Evolutionary conservation across 2,113 vertebrate genomes (phyloP).

Genomic region (Oncorhynchus keta): DNA sequence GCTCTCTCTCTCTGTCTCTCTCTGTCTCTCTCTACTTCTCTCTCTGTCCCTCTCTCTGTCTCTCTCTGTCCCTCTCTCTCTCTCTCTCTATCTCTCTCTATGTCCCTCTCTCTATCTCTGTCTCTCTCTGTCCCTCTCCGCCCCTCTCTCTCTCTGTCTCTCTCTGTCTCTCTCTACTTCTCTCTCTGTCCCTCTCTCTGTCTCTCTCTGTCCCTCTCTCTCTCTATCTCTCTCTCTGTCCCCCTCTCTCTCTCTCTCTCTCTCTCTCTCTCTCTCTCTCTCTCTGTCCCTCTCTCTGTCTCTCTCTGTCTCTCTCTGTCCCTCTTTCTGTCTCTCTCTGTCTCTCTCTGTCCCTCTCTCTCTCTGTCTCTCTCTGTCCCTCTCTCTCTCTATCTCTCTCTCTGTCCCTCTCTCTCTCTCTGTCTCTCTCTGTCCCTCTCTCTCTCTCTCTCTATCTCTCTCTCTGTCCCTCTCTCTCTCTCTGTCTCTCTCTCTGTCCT

Average conservation of each 20-base stretch:
- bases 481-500: constrained; percentile 25
- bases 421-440: not conserved
- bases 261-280: constrained; percentile 25
- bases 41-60: constrained; percentile 26
- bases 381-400: constrained; percentile 10
- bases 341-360: too few relatives aligned
- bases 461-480: constrained; percentile 18
- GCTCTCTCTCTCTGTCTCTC: too few relatives aligned
- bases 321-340: not conserved
- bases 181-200: constrained; percentile 24
- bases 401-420: constrained; percentile 27
- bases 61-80: constrained; percentile 7
- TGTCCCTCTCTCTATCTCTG: not conserved
- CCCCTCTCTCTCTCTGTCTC: not conserved
- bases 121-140: not conserved
- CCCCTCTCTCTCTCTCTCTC: constrained; percentile 14
- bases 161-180: not conserved
- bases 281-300: not conserved
- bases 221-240: not conserved
- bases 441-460: too few relatives aligned
- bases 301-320: not conserved
- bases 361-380: not conserved
- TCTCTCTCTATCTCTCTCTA: not conserved
- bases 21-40: not conserved
- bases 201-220: not conserved